Percentiles rank a stretch among this genome's conserved stretches.
Conservation (phyloP, 2,797 vertebrate genomes). For the Sebastiscus tertius region DNA sequence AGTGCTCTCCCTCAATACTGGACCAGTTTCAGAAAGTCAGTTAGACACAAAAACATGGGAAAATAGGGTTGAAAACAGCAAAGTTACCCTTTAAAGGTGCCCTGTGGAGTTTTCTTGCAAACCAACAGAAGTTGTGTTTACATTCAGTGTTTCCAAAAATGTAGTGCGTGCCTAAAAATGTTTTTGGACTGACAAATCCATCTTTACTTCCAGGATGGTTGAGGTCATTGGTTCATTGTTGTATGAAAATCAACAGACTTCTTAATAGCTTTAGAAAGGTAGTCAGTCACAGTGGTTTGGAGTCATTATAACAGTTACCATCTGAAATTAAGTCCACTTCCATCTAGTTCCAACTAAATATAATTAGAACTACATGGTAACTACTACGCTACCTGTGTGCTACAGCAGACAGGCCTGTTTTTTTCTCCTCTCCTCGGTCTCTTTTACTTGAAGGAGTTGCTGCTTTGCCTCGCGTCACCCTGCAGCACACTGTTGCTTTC, state of each 20-base stretch:
- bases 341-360: background rate
- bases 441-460: constrained; percentile 67
- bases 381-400: constrained; percentile 43
- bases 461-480: constrained; percentile 61
- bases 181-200: background rate
- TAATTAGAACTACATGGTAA: background rate
- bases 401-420: constrained; percentile 22
- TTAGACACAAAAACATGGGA: too few species aligned
- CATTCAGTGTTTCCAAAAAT: background rate
- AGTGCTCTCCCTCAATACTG: too few species aligned
- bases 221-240: background rate
- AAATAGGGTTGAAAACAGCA: accelerated
- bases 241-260: background rate
- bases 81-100: background rate
- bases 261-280: background rate
- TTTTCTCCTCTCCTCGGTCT: constrained; percentile 17
- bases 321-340: background rate
- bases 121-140: background rate
- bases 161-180: background rate
- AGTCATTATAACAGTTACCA: background rate
- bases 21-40: too few species aligned
- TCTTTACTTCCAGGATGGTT: background rate
- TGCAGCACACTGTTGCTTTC: constrained; percentile 86
- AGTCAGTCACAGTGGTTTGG: background rate
- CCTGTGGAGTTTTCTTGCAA: background rate